Evolutionary conservation across 2,113 vertebrate species (phyloP), one percentile per base, ranked within the genome.

Genomic region (Neogobius melanostomus): DNA sequence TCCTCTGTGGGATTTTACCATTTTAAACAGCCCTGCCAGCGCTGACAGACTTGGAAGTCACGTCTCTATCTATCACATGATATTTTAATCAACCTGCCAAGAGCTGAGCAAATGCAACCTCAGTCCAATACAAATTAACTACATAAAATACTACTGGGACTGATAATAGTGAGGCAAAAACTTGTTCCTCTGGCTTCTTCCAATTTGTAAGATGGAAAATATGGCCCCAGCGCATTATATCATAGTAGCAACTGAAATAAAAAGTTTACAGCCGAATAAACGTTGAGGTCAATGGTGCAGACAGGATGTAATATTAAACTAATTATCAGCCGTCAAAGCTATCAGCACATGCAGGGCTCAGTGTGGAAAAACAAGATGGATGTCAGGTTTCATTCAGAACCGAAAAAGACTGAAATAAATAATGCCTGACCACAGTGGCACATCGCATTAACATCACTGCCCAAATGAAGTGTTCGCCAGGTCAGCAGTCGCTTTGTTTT

Each of bases 41-140:
- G 2, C 54, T 79, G 81, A 82, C 82, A 77, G 68, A 53, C 47
- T 69, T 68, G 59, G 65, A 84, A 60, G 75, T 52, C n/a, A 14
- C 68, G 71, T 74, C 68, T 71, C 60, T 76, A 43, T 52, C 52
- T 47, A 62, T 46, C 43, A 64, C 70, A 75, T 44, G 57, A 75
- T 63, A 21, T 66, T 11, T 11, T 64, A 51, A 64, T 16, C 52
- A 46, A 56, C 21, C 36, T 65, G 28, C 81, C 79, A 86, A 64
- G 14, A 52, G 61, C 57, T 82, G 71, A 80, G 72, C 70, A 75
- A 71, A 80, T 71, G 63, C 57, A 21, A 60, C 52, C 15, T 4
- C 28, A 42, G 52, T 77, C 74, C 75, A 70, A 57, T 49, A 57
- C 48, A 74, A 76, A 81, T 69, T 9, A 63, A 80, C 56, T 49